These are phyloP conservation scores for Alectoris magna DNA, from an alignment of 2,797 vertebrate genomes.

Conservation along the genomic window DNA sequence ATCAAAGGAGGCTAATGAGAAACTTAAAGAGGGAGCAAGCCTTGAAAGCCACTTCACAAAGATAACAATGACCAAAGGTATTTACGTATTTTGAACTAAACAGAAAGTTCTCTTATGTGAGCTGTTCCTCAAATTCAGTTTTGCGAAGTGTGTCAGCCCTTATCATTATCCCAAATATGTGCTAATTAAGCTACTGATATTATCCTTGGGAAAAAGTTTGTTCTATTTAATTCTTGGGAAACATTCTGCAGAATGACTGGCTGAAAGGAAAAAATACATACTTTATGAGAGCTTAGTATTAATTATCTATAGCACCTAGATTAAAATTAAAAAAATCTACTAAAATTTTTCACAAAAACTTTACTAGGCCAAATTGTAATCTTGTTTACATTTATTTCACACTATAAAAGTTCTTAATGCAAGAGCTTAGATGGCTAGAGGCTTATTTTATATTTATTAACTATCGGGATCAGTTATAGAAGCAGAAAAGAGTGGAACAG, in stretches of 20 bases:
- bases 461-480: background rate
- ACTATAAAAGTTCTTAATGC: background rate
- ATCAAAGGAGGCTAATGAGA: background rate
- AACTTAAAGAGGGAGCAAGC: background rate
- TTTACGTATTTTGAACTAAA: background rate
- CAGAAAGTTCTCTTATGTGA: background rate
- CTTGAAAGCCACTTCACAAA: background rate
- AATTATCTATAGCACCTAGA: background rate
- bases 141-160: background rate
- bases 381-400: conserved; percentile 20
- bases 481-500: background rate
- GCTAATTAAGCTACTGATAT: background rate
- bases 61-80: background rate
- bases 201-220: background rate
- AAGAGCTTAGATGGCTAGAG: background rate
- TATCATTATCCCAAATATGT: background rate
- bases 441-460: background rate
- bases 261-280: background rate
- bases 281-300: background rate
- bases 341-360: background rate
- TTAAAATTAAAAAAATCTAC: background rate
- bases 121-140: background rate
- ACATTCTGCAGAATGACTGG: background rate
- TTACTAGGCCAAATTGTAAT: background rate
- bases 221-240: background rate